Evolutionary conservation across 2,113 vertebrate genomes (phyloP).

Genomic region (Serilophus lunatus): DNA sequence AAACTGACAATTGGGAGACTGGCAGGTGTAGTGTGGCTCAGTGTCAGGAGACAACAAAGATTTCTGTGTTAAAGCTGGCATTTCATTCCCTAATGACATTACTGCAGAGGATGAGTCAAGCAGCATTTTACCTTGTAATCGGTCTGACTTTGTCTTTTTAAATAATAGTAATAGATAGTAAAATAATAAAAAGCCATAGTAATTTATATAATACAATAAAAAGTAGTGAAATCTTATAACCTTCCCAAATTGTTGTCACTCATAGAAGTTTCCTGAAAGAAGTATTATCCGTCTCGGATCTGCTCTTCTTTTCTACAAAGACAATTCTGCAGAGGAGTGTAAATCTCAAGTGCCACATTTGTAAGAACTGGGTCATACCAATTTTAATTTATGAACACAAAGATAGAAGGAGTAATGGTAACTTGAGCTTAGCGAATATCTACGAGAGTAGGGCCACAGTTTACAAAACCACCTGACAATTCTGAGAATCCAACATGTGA

Average conservation of each 20-base stretch:
- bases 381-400: conserved; percentile 22
- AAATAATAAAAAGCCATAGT: not conserved
- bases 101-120: not conserved
- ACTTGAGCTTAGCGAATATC: not conserved
- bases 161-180: not conserved
- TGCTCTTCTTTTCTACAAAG: not conserved
- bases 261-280: not conserved
- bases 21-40: not conserved
- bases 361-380: conserved; percentile 8
- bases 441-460: not conserved
- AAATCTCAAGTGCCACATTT: not conserved
- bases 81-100: conserved; percentile 15
- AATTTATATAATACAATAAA: not conserved
- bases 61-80: conserved; percentile 22
- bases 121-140: not conserved
- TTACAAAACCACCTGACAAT: not conserved
- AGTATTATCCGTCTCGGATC: not conserved
- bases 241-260: not conserved
- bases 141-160: not conserved
- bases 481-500: not conserved
- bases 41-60: conserved; percentile 13
- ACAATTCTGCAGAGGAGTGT: not conserved
- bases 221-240: not conserved
- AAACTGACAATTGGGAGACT: not conserved
- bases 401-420: not conserved